These are phyloP conservation scores for Pedionomus torquatus DNA, from an alignment of 2,113 vertebrate genomes.

Conservation along the genomic window DNA sequence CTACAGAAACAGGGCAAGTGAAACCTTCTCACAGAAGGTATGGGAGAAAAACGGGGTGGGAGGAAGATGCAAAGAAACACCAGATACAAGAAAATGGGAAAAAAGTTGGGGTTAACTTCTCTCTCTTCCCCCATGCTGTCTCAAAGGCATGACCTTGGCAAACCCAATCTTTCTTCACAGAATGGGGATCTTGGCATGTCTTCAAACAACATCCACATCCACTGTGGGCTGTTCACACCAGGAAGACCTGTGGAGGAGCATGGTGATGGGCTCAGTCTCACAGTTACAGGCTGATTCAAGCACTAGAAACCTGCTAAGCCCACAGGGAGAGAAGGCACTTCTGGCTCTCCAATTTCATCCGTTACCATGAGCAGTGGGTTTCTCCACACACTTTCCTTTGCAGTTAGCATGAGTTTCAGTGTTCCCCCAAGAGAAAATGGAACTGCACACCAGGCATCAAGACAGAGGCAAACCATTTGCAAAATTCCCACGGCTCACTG, in stretches of 20 bases:
- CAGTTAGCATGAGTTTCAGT: not conserved
- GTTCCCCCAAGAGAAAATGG: not conserved
- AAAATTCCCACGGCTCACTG: not conserved
- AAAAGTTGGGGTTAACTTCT: not conserved
- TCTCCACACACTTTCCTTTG: not conserved
- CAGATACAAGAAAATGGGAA: not conserved
- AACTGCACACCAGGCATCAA: not conserved
- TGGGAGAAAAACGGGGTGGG: not conserved
- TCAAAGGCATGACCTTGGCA: not conserved
- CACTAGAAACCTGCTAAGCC: not conserved
- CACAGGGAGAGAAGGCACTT: not conserved
- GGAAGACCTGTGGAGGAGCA: not conserved
- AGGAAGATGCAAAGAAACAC: not conserved
- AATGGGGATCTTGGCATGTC: fast-evolving
- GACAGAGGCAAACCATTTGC: not conserved
- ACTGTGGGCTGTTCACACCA: not conserved
- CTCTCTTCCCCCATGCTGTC: not conserved
- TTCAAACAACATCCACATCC: fast-evolving
- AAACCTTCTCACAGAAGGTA: not conserved
- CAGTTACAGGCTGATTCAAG: not conserved
- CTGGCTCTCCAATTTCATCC: not conserved
- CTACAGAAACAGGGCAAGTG: not conserved
- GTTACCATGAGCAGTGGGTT: not conserved
- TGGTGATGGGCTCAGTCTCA: not conserved
- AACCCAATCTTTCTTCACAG: not conserved